Evolutionary conservation across 2,113 vertebrate species (phyloP), one percentile per base, ranked within the genome.

Genomic region (Tachysurus fulvidraco): DNA sequence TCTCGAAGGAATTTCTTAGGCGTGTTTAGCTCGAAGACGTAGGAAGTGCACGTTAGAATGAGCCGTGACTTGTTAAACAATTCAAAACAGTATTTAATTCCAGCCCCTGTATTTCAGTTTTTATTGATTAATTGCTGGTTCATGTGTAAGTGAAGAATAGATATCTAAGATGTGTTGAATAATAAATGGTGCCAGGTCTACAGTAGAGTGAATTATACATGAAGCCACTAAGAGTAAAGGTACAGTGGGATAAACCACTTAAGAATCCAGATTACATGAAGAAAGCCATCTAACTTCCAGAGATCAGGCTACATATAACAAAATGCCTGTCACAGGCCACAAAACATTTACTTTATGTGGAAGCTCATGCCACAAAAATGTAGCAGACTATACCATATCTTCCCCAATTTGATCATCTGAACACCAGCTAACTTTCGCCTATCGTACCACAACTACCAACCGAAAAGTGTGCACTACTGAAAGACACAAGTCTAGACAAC

Each of bases 121-220:
- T 64, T 85, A 77, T 73, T 54, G 41, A 28, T 65, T 5, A 30
- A 23, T 77, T 69, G 36, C n/a, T 81, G 78, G 25, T 23, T 41
- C 60, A n/a, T 85, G 88, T 87, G 77, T 82, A 50, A 88, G 74
- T 78, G 83, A 85, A 71, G 89, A 90, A 89, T 89, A 86, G 41
- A 88, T 5, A 23, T 86, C 64, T 81, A 84, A 88, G 54, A 57
- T 73, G 71, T 91, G 74, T 65, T 95, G 81, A 95, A 95, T 95
- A 94, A 95, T 95, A 92, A 88, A 95, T 92, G 90, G 89, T 88
- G 88, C 88, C 91, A 91, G 92, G 94, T 92, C 90, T 93, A 92
- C 91, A 91, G 91, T 84, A 82, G 83, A 90, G 88, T 95, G 90
- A 95, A 95, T 95, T 94, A 95, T 95, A 90, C 57, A 95, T 94